These are phyloP conservation scores for Esox masquinongy DNA, from an alignment of 2,797 vertebrate species.

Conservation along the genomic window DNA sequence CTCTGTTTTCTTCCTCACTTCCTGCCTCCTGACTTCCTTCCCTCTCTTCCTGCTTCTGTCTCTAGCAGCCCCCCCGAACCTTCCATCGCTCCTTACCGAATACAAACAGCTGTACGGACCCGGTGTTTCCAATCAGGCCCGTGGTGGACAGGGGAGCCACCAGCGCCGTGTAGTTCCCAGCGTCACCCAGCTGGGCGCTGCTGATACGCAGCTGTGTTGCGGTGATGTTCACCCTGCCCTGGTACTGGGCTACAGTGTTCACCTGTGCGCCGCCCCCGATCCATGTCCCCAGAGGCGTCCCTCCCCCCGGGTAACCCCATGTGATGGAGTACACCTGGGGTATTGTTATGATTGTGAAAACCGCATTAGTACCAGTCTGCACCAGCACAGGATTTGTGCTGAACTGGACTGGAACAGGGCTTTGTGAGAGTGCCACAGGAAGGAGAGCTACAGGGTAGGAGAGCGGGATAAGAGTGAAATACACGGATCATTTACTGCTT, in stretches of 20 bases:
- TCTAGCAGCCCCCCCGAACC: neutral
- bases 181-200: slow-evolving; percentile 58
- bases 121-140: slow-evolving; percentile 50
- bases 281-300: slow-evolving; percentile 62
- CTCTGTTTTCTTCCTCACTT: slow-evolving; percentile 23
- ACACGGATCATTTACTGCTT: neutral
- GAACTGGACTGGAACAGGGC: slow-evolving; percentile 65
- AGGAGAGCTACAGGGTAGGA: slow-evolving; percentile 36
- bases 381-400: slow-evolving; percentile 61
- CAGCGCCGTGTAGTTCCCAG: slow-evolving; percentile 66
- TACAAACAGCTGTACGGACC: slow-evolving; percentile 64
- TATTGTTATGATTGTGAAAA: slow-evolving; percentile 63
- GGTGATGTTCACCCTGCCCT: slow-evolving; percentile 62
- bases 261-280: rapidly evolving
- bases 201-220: slow-evolving; percentile 66
- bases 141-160: slow-evolving; percentile 60
- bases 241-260: slow-evolving; percentile 54
- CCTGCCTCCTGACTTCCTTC: neutral
- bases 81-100: slow-evolving; percentile 58
- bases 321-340: slow-evolving; percentile 52
- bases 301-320: slow-evolving; percentile 57
- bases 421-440: slow-evolving; percentile 53
- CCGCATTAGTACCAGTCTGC: slow-evolving; percentile 45
- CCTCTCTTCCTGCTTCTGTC: neutral
- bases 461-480: slow-evolving; percentile 8